Evolutionary conservation across 2,113 vertebrate species (phyloP).

Genomic region (Phycodurus eques): DNA sequence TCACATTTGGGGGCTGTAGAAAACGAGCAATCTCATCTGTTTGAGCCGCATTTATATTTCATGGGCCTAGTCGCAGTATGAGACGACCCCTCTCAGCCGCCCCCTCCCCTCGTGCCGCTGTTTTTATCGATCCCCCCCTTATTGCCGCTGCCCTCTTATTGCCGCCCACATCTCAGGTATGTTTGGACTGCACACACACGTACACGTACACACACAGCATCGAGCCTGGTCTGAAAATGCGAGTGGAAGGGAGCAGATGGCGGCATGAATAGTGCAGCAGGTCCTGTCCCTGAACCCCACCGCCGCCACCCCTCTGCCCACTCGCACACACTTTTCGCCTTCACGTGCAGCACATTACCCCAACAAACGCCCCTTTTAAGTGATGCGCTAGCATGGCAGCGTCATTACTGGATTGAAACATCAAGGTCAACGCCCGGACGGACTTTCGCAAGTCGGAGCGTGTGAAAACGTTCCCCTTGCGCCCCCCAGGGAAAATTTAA

Average conservation of each 20-base stretch:
- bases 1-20: slow-evolving; percentile 21
- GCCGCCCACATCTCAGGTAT: slow-evolving; percentile 35
- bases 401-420: slow-evolving; percentile 46
- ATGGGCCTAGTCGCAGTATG: slow-evolving; percentile 45
- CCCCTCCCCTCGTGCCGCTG: slow-evolving; percentile 35
- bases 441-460: background rate
- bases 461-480: background rate
- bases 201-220: background rate
- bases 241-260: slow-evolving; percentile 71
- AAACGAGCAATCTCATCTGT: slow-evolving; percentile 30
- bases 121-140: slow-evolving; percentile 54
- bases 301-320: slow-evolving; percentile 26
- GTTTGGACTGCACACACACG: slow-evolving; percentile 40
- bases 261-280: slow-evolving; percentile 72
- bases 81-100: slow-evolving; percentile 40
- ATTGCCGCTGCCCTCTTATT: slow-evolving; percentile 41
- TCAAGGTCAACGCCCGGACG: slow-evolving; percentile 55
- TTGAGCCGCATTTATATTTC: slow-evolving; percentile 54
- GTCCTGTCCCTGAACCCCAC: slow-evolving; percentile 28
- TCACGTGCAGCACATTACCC: slow-evolving; percentile 68
- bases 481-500: background rate
- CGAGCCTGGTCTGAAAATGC: slow-evolving; percentile 31
- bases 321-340: slow-evolving; percentile 22
- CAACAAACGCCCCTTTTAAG: slow-evolving; percentile 68
- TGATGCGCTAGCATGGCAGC: slow-evolving; percentile 63